Evolutionary conservation across 2,113 vertebrate genomes (phyloP).

Genomic region (Lipophrys pholis): DNA sequence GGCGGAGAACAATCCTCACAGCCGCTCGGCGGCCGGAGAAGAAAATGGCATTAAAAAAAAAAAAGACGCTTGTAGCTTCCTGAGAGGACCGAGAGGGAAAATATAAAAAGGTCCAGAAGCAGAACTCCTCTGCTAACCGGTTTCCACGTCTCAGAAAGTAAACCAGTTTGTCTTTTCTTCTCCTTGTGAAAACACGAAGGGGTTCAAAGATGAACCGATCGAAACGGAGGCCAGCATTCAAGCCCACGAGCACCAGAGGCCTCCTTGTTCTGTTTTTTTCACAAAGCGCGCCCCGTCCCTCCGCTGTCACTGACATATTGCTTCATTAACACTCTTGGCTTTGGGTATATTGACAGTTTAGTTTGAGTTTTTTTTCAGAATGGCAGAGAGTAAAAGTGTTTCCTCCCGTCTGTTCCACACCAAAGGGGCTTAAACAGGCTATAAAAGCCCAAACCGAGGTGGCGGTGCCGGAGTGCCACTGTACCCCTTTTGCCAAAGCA

Average conservation of each 20-base stretch:
- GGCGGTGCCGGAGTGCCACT: slow-evolving; percentile 44
- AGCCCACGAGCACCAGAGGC: slow-evolving; percentile 35
- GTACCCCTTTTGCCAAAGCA: slow-evolving; percentile 48
- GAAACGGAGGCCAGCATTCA: slow-evolving; percentile 13
- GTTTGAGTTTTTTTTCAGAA: slow-evolving; percentile 16
- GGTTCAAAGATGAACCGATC: slow-evolving; percentile 31
- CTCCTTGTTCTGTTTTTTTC: slow-evolving; percentile 34
- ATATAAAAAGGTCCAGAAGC: slow-evolving; percentile 52
- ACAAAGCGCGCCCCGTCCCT: slow-evolving; percentile 47
- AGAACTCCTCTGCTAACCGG: slow-evolving; percentile 49
- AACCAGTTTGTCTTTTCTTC: slow-evolving; percentile 49
- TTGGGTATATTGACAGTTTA: slow-evolving; percentile 52
- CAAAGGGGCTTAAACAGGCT: slow-evolving; percentile 55
- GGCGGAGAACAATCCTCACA: slow-evolving; percentile 62
- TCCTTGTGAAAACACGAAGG: slow-evolving; percentile 29
- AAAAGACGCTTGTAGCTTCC: too few relatives aligned
- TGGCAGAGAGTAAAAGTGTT: slow-evolving; percentile 61
- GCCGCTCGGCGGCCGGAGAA: slow-evolving; percentile 34
- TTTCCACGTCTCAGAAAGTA: slow-evolving; percentile 44
- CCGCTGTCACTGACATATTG: slow-evolving; percentile 47
- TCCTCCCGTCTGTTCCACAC: slow-evolving; percentile 28
- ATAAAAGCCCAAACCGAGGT: slow-evolving; percentile 32
- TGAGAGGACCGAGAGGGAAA: slow-evolving; percentile 48
- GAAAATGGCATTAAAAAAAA: too few relatives aligned
- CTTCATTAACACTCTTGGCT: slow-evolving; percentile 65